Evolutionary conservation across 2,888 invertebrate genomes (phyloP).

Genomic region (Tigriopus californicus): DNA sequence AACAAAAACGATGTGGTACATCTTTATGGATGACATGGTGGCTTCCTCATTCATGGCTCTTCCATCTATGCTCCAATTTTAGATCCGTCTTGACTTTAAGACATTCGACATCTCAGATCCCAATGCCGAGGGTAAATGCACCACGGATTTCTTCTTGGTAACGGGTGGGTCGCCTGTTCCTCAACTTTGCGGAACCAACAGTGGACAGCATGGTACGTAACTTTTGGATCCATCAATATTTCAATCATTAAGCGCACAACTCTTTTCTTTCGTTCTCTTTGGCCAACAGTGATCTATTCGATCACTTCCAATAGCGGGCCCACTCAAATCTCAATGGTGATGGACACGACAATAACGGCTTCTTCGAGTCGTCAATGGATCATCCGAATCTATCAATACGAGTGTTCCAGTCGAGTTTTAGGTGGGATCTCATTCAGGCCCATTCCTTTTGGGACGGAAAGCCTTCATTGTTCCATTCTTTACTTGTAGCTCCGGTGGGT

Average conservation of each 20-base stretch:
- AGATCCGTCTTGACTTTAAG: conserved; percentile 7
- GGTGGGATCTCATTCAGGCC: neutral
- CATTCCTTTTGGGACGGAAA: neutral
- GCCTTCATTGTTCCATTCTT: neutral
- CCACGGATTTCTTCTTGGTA: conserved; percentile 6
- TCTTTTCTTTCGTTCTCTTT: neutral
- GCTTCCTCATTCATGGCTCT: neutral
- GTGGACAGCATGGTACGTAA: conserved; percentile 3
- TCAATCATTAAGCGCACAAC: neutral
- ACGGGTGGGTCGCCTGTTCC: conserved; percentile 4
- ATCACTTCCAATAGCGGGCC: conserved; percentile 13
- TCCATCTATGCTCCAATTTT: neutral
- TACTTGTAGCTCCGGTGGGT: neutral
- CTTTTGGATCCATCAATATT: neutral
- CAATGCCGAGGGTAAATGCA: neutral
- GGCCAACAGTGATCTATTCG: neutral
- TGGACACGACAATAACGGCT: conserved; percentile 3
- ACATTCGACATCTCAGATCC: neutral
- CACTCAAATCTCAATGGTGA: conserved; percentile 1
- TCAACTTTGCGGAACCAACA: conserved; percentile 9
- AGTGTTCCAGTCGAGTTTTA: neutral
- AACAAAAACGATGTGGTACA: too few relatives aligned
- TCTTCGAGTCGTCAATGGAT: neutral
- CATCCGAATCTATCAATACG: conserved; percentile 8
- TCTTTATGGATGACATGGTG: neutral